Evolutionary conservation across 2,797 vertebrate species (phyloP), one percentile per base, ranked within the genome.

Genomic region (Mormyrus hasselquistii): DNA sequence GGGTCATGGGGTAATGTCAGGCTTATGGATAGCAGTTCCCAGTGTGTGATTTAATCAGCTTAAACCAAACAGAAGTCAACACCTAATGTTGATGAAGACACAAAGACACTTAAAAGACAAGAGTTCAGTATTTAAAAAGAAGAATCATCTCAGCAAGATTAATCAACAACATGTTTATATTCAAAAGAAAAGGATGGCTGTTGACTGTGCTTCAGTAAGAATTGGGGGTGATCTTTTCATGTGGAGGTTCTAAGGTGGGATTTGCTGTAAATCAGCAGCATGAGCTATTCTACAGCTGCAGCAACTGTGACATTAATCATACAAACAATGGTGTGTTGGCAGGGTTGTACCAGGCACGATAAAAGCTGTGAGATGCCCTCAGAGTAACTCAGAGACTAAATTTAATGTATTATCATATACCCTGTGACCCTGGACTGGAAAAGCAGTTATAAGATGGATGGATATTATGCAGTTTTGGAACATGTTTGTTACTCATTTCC

Each of bases 191-290:
- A 84, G 79, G 19, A 85, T 65, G 52, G 47, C 38, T 65, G 79
- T 50, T 85, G 55, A 84, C 4, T 47, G 22, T 62, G 22, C 38
- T 57, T 16, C 41, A 83, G 1, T 22, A 50, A 29, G 5, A 5
- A 52, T 44, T 79, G 5, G 41, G 14, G 38, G 7, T 50, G 7
- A 19, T 9, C 62, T 14, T 57, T 57, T 85, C 41, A 50, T 69
- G 79, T 34, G 82, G 44, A 5, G 44, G 44, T 47, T 25, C 2
- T 19, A 3, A 44, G 7, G 52, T 25, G 34, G 85, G 14, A 16
- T 25, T 88, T 3, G 19, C n/a, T 44, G 59, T 89, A 89, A 89
- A 87, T 89, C 69, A 87, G 50, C 59, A 41, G 4, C 7, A 4
- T 19, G 7, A 29, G 16, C 7, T 19, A 49, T 53, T 25, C 41